These are phyloP conservation scores for Allobates femoralis DNA, from an alignment of 2,797 vertebrate genomes.

Conservation along the genomic window DNA sequence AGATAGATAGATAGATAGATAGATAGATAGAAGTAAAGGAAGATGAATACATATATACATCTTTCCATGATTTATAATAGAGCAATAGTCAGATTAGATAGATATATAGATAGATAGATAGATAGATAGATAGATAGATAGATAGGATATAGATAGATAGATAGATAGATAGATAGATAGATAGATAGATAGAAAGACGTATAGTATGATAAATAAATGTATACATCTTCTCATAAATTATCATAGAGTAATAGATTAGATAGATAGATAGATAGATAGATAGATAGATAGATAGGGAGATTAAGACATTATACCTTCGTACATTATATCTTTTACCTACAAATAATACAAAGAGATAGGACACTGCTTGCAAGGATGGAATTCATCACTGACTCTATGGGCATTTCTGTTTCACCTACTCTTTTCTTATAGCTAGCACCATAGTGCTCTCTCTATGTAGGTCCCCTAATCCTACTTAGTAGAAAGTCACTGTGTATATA, in stretches of 20 bases:
- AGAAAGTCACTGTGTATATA: neutral
- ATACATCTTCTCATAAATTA: too few relatives aligned
- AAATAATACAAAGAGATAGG: neutral
- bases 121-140: neutral
- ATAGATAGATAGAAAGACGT: neutral
- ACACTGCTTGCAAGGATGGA: neutral
- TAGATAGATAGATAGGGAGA: neutral
- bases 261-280: neutral
- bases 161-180: neutral
- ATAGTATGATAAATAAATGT: neutral
- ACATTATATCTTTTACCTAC: neutral
- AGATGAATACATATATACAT: neutral
- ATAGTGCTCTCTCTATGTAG: neutral
- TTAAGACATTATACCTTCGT: neutral
- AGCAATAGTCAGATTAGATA: neutral
- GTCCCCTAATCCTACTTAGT: neutral
- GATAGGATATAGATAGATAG: neutral
- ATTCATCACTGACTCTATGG: neutral
- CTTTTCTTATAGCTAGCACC: neutral
- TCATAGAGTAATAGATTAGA: too few relatives aligned
- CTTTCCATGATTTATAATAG: neutral
- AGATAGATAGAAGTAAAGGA: too few relatives aligned
- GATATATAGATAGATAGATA: neutral
- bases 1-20: too few relatives aligned
- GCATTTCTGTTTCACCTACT: neutral